Evolutionary conservation across 1,140 invertebrate species (phyloP), one percentile per base, ranked within the genome.

Genomic region (Temnothorax curvispinosus): DNA sequence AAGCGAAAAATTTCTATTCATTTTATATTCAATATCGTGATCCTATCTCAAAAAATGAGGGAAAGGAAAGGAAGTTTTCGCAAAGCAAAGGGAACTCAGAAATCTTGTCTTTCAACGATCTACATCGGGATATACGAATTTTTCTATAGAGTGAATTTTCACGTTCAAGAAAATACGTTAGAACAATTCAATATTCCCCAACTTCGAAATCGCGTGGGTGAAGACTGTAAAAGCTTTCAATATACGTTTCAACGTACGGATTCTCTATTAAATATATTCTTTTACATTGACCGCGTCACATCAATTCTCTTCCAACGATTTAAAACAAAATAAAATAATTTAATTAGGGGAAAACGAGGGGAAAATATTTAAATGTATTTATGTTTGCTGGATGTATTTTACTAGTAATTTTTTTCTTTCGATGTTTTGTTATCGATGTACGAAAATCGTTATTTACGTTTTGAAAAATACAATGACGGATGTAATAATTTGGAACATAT

Each of bases 141-240:
- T 84, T 84, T 54, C 80, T 75, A 75, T 84, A 72, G 69, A 62
- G 69, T 62, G 69, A 84, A 75, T 84, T 62, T 75, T 84, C 54
- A 50, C 80, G 69, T 84, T 84, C 54, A 84, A 75, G 80, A 74
- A 84, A 84, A 84, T 84, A 84, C 80, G 80, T 84, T 74, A 74
- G 80, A 84, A 84, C 80, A 72, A 84, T 74, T 84, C 80, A 84
- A 84, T 84, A 84, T 84, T 84, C 80, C 38, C n/a, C 54, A 62
- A 84, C 69, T 74, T 84, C 41, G 80, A 82, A 74, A 72, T 74
- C 54, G 67, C 67, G 18, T 52, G 21, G n/a, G 27, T 41, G 54
- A 56, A 62, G 69, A 84, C 54, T 60, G 54, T 75, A 74, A 74
- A 13, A 74, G 80, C 54, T 60, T 75, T 75, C 67, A 32, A 74